Percentiles rank a stretch among this genome's conserved stretches.
Evolutionary conservation across 2,888 invertebrate species (phyloP).

Genomic region (Itoplectis maculator): DNA sequence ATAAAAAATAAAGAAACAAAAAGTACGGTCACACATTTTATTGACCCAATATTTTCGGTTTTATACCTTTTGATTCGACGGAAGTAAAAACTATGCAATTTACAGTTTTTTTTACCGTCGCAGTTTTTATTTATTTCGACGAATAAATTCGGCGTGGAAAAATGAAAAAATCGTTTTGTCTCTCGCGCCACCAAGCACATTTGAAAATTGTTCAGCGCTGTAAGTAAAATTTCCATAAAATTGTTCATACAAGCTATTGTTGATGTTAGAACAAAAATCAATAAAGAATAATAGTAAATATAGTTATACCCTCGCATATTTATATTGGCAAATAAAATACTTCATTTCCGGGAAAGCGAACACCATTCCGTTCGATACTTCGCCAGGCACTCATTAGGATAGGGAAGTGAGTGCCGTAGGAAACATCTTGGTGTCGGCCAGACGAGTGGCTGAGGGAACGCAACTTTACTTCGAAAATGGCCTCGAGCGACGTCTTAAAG

Average conservation of each 20-base stretch:
- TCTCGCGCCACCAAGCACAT: no score
- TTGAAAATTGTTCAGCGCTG: no score
- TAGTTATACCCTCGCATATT: not conserved
- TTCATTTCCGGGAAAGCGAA: not conserved
- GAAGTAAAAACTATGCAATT: no score
- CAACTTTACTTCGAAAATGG: conserved; percentile 80
- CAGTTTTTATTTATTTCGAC: no score
- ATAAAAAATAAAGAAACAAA: no score
- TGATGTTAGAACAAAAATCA: no score
- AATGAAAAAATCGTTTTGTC: no score
- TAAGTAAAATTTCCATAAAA: no score
- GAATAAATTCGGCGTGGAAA: no score
- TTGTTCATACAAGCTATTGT: no score
- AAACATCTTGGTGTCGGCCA: conserved; percentile 31
- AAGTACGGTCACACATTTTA: not conserved
- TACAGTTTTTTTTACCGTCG: no score
- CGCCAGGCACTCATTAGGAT: not conserved
- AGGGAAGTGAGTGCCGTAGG: conserved; percentile 56
- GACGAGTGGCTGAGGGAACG: conserved; percentile 60
- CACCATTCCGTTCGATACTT: conserved; percentile 1
- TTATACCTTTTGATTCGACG: not conserved
- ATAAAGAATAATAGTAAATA: not conserved
- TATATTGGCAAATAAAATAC: not conserved
- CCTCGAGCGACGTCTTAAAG: conserved; percentile 78
- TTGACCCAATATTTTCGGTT: not conserved